Conservation (phyloP, 1,140 invertebrate genomes). For the Cyclina sinensis region DNA sequence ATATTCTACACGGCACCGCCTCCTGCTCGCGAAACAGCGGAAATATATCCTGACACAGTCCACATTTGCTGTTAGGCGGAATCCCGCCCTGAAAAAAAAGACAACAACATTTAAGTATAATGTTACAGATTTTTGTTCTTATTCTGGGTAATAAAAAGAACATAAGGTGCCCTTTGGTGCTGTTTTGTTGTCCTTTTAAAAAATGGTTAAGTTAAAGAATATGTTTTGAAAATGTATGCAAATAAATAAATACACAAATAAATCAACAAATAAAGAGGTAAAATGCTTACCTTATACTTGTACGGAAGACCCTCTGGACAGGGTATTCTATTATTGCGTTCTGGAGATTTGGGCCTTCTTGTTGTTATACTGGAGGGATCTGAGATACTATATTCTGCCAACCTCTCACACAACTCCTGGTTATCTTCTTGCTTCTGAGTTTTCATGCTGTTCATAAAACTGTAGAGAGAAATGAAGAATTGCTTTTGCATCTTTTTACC, state of each 20-base stretch:
- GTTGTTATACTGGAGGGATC: slow-evolving; percentile 1
- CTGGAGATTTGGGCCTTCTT: not conserved
- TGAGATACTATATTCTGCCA: not conserved
- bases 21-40: slow-evolving; percentile 38
- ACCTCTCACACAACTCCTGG: not conserved
- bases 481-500: too few relatives aligned
- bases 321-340: not conserved
- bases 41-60: not conserved
- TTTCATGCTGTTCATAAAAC: slow-evolving; percentile 48
- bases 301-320: not conserved
- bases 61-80: slow-evolving; percentile 1
- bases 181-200: too few relatives aligned
- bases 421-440: not conserved
- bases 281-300: too few relatives aligned
- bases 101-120: too few relatives aligned
- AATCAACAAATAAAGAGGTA: too few relatives aligned
- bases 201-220: too few relatives aligned
- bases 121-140: too few relatives aligned
- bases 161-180: too few relatives aligned
- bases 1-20: slow-evolving; percentile 26
- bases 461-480: not conserved
- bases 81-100: slow-evolving; percentile 22
- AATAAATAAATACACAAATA: too few relatives aligned
- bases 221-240: too few relatives aligned
- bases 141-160: too few relatives aligned